Conservation (phyloP, 2,888 invertebrate species). For the Atethmia centrago region DNA sequence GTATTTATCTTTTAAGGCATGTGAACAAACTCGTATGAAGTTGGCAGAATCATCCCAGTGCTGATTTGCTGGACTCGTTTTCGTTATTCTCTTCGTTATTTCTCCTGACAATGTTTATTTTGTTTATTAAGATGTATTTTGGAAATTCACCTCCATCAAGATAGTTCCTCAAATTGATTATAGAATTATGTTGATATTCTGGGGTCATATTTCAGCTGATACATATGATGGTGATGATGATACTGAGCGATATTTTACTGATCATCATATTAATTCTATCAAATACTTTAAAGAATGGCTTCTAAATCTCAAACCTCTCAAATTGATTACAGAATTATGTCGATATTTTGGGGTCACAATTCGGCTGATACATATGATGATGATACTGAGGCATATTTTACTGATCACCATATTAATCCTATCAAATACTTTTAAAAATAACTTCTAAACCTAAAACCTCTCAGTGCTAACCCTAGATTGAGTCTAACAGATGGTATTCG, state of each 20-base stretch:
- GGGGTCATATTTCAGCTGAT: not conserved
- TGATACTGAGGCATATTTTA: not conserved
- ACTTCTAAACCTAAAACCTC: not conserved
- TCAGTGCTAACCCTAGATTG: conserved; percentile 54
- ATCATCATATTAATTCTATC: not conserved
- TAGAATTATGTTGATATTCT: not conserved
- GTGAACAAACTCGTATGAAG: too few species aligned
- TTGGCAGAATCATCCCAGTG: too few species aligned
- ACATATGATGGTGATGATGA: too few species aligned
- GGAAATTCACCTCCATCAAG: not conserved
- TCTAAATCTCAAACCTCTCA: not conserved
- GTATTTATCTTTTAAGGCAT: too few species aligned
- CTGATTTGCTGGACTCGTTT: too few species aligned
- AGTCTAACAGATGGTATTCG: conserved; percentile 68
- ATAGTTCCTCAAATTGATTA: not conserved
- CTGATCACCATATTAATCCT: not conserved
- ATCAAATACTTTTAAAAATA: not conserved
- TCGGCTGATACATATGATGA: too few species aligned
- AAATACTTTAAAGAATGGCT: not conserved
- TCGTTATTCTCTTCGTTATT: too few species aligned
- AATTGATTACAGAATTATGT: too few species aligned
- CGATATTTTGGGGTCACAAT: too few species aligned
- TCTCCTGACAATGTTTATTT: too few species aligned
- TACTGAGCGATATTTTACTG: not conserved
- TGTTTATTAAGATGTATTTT: too few species aligned